phyloP scores from a whole-genome alignment of 1,140 invertebrate genomes.

The Lineus longissimus region DNA sequence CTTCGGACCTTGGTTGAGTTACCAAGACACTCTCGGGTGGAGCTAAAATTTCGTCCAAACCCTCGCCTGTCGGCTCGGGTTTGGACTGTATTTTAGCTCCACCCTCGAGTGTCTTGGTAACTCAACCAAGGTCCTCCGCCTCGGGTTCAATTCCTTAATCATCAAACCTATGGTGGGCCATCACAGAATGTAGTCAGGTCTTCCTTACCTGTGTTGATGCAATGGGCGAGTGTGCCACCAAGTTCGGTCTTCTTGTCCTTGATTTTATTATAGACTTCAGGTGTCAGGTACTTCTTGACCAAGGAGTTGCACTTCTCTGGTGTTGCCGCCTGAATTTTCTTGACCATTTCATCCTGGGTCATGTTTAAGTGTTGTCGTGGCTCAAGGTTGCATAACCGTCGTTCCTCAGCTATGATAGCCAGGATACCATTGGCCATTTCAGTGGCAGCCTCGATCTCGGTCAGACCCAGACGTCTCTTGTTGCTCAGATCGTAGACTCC shows the following conservation, averaged over 20 bases:
- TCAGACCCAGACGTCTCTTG: constrained; percentile 39
- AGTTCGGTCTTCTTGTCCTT: constrained; percentile 13
- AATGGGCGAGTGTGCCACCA: constrained; percentile 23
- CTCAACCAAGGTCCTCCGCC: too few relatives aligned
- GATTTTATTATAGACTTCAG: constrained; percentile 26
- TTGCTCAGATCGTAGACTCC: constrained; percentile 46
- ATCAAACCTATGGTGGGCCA: too few relatives aligned
- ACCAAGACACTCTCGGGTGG: too few relatives aligned
- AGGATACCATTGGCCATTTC: constrained; percentile 39
- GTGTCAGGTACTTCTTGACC: constrained; percentile 34
- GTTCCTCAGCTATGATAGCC: constrained; percentile 36
- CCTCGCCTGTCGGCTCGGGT: too few relatives aligned
- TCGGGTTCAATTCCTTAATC: too few relatives aligned
- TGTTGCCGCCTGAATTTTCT: constrained; percentile 15
- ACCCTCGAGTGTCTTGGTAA: too few relatives aligned
- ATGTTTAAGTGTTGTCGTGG: constrained; percentile 12
- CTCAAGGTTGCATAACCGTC: constrained; percentile 7
- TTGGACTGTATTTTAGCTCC: too few relatives aligned
- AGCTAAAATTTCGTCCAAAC: too few relatives aligned
- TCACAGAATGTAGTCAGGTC: too few relatives aligned
- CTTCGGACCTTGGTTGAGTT: too few relatives aligned
- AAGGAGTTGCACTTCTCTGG: constrained; percentile 29
- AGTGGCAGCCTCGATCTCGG: constrained; percentile 35
- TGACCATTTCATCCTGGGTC: constrained; percentile 19
- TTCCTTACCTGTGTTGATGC: constrained; percentile 24